These are phyloP conservation scores for Therioaphis trifolii DNA, from an alignment of 2,888 invertebrate genomes.

Conservation along the genomic window DNA sequence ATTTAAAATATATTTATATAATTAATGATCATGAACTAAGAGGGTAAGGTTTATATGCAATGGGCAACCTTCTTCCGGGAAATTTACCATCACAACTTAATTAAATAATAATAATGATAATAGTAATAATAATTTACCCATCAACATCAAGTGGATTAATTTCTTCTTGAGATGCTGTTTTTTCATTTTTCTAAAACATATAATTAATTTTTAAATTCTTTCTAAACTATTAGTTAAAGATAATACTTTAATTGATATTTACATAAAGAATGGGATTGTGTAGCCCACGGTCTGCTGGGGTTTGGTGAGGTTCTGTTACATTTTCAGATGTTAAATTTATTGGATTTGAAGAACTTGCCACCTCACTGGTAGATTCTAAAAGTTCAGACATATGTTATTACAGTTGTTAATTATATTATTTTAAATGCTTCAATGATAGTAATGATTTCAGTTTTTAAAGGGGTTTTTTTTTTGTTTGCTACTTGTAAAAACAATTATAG, in stretches of 20 bases:
- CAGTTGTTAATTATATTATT: no score
- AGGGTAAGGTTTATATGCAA: no score
- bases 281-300: not conserved
- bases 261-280: not conserved
- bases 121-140: slow-evolving; percentile 32
- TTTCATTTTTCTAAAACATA: slow-evolving; percentile 24
- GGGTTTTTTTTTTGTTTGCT: no score
- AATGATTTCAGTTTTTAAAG: no score
- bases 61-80: no score
- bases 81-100: no score
- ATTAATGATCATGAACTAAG: no score
- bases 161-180: not conserved
- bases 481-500: no score
- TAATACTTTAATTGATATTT: not conserved
- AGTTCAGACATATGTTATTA: no score
- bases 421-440: no score
- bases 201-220: not conserved
- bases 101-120: no score
- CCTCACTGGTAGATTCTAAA: slow-evolving; percentile 15
- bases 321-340: not conserved
- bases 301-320: slow-evolving; percentile 4
- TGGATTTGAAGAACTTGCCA: not conserved
- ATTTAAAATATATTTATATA: no score
- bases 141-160: not conserved
- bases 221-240: not conserved